Percentiles rank a stretch among this genome's conserved stretches.
phyloP scores from a whole-genome alignment of 2,888 invertebrate genomes.

The Orgyia antiqua region DNA sequence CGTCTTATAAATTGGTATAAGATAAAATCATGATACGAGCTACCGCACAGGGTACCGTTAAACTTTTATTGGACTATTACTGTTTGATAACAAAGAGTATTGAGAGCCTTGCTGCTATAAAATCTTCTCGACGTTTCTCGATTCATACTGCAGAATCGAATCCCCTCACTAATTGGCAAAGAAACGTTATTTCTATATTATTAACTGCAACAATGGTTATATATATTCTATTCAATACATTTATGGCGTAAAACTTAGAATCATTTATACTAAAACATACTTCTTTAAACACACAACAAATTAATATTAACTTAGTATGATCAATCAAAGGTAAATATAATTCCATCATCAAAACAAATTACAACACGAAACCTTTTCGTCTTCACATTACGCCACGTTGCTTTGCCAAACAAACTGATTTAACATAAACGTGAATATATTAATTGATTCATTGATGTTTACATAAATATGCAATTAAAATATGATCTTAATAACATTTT shows the following conservation, averaged over 20 bases:
- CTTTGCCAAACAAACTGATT: too few relatives aligned
- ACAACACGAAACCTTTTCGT: too few relatives aligned
- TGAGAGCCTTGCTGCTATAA: conserved; percentile 34
- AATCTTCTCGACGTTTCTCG: conserved; percentile 21
- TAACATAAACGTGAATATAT: too few relatives aligned
- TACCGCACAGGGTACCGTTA: conserved; percentile 36
- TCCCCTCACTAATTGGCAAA: background rate
- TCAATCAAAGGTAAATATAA: too few relatives aligned
- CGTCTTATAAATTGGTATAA: too few relatives aligned
- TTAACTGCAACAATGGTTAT: background rate
- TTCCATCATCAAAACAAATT: too few relatives aligned
- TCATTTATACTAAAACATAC: background rate
- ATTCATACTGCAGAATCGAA: conserved; percentile 19
- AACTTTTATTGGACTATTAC: conserved; percentile 48
- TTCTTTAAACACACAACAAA: too few relatives aligned
- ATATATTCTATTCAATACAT: background rate
- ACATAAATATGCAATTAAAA: too few relatives aligned
- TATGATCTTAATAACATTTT: too few relatives aligned
- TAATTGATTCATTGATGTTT: too few relatives aligned
- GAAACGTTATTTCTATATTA: background rate
- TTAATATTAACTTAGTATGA: too few relatives aligned
- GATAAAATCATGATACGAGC: conserved; percentile 26
- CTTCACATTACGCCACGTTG: too few relatives aligned
- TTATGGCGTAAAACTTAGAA: background rate
- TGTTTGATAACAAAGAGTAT: conserved; percentile 53